Conservation (phyloP, 2,797 vertebrate genomes). For the Dromococcyx pavoninus region DNA sequence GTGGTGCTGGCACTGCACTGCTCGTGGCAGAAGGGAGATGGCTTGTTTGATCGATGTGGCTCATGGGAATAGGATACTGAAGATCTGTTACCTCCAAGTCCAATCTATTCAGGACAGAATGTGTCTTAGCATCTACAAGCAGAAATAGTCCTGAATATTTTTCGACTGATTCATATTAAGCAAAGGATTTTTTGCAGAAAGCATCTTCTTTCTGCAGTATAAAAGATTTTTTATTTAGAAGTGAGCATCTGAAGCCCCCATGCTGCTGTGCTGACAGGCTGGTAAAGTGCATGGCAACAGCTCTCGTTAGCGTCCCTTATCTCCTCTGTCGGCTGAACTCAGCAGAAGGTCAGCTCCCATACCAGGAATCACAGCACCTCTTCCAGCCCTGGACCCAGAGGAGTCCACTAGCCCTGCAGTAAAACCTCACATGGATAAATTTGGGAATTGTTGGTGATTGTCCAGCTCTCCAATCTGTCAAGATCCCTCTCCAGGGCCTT, state of each 20-base stretch:
- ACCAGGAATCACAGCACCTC: background rate
- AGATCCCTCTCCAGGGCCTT: too few species aligned
- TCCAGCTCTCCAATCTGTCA: too few species aligned
- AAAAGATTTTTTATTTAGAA: background rate
- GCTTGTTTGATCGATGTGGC: background rate
- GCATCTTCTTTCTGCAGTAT: background rate
- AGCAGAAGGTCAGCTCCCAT: background rate
- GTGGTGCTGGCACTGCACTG: background rate
- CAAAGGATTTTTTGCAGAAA: background rate
- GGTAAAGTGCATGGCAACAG: background rate
- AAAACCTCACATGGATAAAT: background rate
- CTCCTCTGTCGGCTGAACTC: background rate
- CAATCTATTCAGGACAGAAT: background rate
- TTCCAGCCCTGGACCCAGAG: background rate
- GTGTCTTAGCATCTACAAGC: background rate
- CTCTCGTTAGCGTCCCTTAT: background rate
- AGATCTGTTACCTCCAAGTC: background rate
- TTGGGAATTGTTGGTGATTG: background rate
- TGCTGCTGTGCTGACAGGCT: slow-evolving; percentile 28
- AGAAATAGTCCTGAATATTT: background rate
- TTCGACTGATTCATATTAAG: background rate
- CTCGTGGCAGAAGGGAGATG: background rate
- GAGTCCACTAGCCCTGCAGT: background rate
- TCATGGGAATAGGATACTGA: background rate
- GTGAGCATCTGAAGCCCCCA: background rate